Evolutionary conservation across 2,797 vertebrate species (phyloP), one percentile per base, ranked within the genome.

Genomic region (Acrocephalus scirpaceus): DNA sequence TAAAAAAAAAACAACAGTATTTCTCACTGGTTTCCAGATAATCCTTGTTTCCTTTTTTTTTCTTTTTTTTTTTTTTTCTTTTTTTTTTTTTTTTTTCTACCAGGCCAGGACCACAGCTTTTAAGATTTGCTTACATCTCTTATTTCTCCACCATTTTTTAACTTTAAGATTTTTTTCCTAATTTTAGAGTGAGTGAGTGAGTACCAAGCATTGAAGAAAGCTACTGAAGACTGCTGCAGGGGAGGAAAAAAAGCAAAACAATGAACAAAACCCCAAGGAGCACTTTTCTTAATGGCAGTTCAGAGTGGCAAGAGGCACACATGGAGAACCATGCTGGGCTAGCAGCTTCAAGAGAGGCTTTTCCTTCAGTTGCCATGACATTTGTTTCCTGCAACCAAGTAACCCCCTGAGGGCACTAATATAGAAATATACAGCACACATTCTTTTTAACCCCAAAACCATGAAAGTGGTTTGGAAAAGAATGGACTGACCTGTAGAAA

Each of bases 341-440:
- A 64, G 70, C 48, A 88, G 47, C 90, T 88, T 94, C 3, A 45
- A 91, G 84, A 88, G 23, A 94, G 34, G n/a, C 11, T 74, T 93
- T 91, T 75, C 51, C 82, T 88, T 83, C 81, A 56, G 91, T 96
- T 95, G 53, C 73, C 73, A 85, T 94, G 86, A 80, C 84, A 50
- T 32, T 91, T 84, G 67, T 70, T 93, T 87, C 38, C 58, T 30
- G 18, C 77, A 79, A 81, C 74, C 34, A 85, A 91, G 32, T 71
- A 91, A 92, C 38, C 30, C 40, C 48, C 86, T 34, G 50, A 90
- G 72, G 57, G 25, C 42, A 86, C 25, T 36, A 85, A 73, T 27
- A 70, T 8, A 86, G 61, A 94, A 92, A 73, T 21, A 44, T 65
- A 62, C 45, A 80, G 76, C 20, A 56, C 44, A 81, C 18, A 44